Evolutionary conservation across 1,140 invertebrate genomes (phyloP).

Genomic region (Paralvinella palmiformis): DNA sequence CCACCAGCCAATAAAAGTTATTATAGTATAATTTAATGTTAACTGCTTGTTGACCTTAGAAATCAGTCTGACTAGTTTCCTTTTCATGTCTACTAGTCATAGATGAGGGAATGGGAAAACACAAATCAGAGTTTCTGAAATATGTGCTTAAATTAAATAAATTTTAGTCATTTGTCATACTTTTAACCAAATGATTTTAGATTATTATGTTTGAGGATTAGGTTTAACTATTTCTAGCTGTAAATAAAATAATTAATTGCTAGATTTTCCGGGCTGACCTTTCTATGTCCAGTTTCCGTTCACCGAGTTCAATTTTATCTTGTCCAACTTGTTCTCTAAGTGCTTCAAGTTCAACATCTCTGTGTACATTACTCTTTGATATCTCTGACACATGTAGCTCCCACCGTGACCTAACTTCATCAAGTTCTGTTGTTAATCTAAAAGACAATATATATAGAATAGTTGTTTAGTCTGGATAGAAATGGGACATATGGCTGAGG

Average conservation of each 20-base stretch:
- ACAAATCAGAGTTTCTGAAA: background rate
- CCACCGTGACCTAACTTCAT: conserved; percentile 33
- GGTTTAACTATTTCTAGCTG: background rate
- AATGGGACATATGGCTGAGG: too few species aligned
- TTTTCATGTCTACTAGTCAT: too few species aligned
- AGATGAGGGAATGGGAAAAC: too few species aligned
- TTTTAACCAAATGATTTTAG: background rate
- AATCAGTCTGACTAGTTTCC: too few species aligned
- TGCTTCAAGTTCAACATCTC: conserved; percentile 36
- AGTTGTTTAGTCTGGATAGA: too few species aligned
- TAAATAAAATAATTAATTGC: too few species aligned
- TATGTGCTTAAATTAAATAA: background rate
- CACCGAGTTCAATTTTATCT: conserved; percentile 30
- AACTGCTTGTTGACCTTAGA: too few species aligned
- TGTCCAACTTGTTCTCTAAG: conserved; percentile 35
- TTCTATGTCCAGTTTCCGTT: conserved; percentile 40
- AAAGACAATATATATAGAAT: conserved; percentile 6
- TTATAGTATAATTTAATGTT: too few species aligned
- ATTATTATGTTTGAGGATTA: background rate
- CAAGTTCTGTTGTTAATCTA: conserved; percentile 36
- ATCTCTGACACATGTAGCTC: conserved; percentile 36
- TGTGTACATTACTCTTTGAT: conserved; percentile 31
- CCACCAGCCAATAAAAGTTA: too few species aligned
- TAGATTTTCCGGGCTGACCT: conserved; percentile 23
- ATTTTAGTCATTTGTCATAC: background rate